Evolutionary conservation across 2,888 invertebrate species (phyloP).

Genomic region (Suillia variegata): DNA sequence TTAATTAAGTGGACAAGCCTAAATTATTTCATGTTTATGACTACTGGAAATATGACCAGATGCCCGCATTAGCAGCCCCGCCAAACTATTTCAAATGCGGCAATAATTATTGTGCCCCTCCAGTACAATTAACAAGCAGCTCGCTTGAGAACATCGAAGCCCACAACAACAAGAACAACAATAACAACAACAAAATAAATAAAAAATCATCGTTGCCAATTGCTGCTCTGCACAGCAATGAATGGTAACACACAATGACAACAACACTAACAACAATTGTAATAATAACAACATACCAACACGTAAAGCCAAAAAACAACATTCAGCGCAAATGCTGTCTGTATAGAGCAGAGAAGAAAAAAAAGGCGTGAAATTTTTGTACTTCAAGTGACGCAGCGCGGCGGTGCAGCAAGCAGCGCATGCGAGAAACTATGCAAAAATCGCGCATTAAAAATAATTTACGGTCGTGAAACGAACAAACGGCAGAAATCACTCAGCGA

Average conservation of each 20-base stretch:
- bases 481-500: slow-evolving; percentile 1
- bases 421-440: too few species aligned
- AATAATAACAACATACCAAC: background rate
- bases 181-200: too few species aligned
- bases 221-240: background rate
- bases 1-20: too few species aligned
- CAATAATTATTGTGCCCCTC: background rate
- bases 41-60: too few species aligned
- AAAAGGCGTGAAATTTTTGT: background rate
- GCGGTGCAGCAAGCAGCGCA: background rate
- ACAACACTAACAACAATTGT: too few species aligned
- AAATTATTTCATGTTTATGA: too few species aligned
- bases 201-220: too few species aligned
- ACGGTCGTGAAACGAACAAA: background rate
- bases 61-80: too few species aligned
- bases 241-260: too few species aligned
- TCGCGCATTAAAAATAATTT: too few species aligned
- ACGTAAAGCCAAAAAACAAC: background rate
- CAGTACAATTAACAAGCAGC: background rate
- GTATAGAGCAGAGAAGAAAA: background rate
- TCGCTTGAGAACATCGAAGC: background rate
- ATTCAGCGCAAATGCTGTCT: background rate
- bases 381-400: too few species aligned
- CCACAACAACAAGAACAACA: too few species aligned
- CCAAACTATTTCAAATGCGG: background rate